Base-by-base conservation (phyloP, 2,888 invertebrate genomes). In the Pandemis cinnamomeana region DNA sequence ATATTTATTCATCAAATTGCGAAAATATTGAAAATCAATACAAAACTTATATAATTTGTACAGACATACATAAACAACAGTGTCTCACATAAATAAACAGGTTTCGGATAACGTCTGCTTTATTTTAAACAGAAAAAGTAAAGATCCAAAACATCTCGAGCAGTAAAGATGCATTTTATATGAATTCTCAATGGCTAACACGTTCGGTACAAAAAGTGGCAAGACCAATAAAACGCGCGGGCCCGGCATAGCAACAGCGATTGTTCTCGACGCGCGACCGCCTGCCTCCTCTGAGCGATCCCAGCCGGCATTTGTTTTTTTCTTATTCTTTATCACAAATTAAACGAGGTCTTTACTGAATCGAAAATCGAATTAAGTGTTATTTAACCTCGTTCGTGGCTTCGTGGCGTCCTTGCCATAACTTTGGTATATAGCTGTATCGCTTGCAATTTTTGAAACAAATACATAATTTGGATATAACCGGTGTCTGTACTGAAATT, bases 211-310 rank as follows among this genome's bases (percentile, higher is more conserved):
- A 46, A 20, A 42, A 64, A 58, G 27, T 41, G 20, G n/a, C 51
- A 64, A 27, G 44, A 3, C 51, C 41, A 7, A 60, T 51, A 67
- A 72, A 72, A 67, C 62, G 69, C 20, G 48, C 20, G 64, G 36
- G 51, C 42, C 6, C 53, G 64, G 74, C 71, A 41, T 71, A 74
- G 74, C 74, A 74, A 74, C 71, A 71, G 53, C 70, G 70, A 44
- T 67, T 64, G 63, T 51, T 70, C 66, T 62, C 70, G 63, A 48
- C 53, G 27, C 27, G 27, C 55, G 7, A 20, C 60, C 51, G 51
- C 74, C 58, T 53, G 70, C 73, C 70, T 53, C 73, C 70, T 51
- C 61, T 53, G 61, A 67, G 61, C 66, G 60, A 74, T 74, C 63
- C 64, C 61, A 61, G 61, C 70, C 60, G 71, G 61, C 71, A 66